Evolutionary conservation across 1,140 invertebrate genomes (phyloP).

Genomic region (Contarinia nasturtii): DNA sequence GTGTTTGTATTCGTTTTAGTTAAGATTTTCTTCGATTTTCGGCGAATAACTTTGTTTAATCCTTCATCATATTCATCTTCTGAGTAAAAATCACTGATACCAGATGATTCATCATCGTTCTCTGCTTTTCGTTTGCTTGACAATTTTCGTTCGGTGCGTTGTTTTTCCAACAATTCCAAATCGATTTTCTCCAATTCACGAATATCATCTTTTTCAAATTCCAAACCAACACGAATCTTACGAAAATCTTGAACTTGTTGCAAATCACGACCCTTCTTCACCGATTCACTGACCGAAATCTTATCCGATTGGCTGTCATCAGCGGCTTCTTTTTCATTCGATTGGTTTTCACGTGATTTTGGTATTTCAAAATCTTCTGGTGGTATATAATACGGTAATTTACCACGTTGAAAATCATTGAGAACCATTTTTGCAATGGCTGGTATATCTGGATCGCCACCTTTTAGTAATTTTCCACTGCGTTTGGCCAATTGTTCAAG

Average conservation of each 20-base stretch:
- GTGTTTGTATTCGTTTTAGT: slow-evolving; percentile 18
- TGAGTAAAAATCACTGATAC: slow-evolving; percentile 39
- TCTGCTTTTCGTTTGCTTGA: slow-evolving; percentile 14
- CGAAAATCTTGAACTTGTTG: slow-evolving; percentile 51
- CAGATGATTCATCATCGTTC: slow-evolving; percentile 23
- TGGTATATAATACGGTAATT: slow-evolving; percentile 82
- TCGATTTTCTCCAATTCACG: slow-evolving; percentile 35
- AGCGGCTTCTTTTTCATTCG: slow-evolving; percentile 7
- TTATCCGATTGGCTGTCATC: slow-evolving; percentile 3
- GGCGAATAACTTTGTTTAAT: slow-evolving; percentile 20
- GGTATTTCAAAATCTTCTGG: slow-evolving; percentile 60
- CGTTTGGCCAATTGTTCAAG: slow-evolving; percentile 74
- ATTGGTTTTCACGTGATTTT: slow-evolving; percentile 17
- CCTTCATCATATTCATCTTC: slow-evolving; percentile 32
- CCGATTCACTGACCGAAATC: slow-evolving; percentile 14
- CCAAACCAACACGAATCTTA: slow-evolving; percentile 55
- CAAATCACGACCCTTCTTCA: slow-evolving; percentile 19
- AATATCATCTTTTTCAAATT: slow-evolving; percentile 46
- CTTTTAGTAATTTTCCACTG: slow-evolving; percentile 82
- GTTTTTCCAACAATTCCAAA: slow-evolving; percentile 29
- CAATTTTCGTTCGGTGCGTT: slow-evolving; percentile 24
- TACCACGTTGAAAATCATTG: slow-evolving; percentile 97
- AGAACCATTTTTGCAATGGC: slow-evolving; percentile 86
- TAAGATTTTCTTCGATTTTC: slow-evolving; percentile 24
- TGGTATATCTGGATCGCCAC: slow-evolving; percentile 83